phyloP scores from a whole-genome alignment of 2,797 vertebrate genomes.

The Myripristis murdjan region DNA sequence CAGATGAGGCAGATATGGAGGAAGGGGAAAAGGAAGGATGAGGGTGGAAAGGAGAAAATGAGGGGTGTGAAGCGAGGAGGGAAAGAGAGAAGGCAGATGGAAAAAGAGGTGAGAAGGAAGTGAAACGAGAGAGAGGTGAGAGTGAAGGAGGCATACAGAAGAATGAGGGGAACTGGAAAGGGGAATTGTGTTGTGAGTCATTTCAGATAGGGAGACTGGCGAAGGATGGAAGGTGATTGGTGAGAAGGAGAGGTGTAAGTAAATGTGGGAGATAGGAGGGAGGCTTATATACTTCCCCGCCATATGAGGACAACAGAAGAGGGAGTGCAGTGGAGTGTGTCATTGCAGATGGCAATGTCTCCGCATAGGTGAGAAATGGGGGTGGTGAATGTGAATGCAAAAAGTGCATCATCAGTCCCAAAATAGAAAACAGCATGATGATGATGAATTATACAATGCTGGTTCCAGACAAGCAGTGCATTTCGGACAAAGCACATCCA shows the following conservation, averaged over 20 bases:
- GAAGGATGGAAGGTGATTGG: conserved; percentile 39
- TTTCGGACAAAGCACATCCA: conserved; percentile 16
- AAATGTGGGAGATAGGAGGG: conserved; percentile 56
- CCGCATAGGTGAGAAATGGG: conserved; percentile 58
- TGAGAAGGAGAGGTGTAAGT: conserved; percentile 52
- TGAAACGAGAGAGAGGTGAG: conserved; percentile 28
- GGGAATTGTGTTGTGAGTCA: conserved; percentile 43
- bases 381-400: conserved; percentile 49
- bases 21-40: not conserved
- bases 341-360: conserved; percentile 54
- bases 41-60: conserved; percentile 1
- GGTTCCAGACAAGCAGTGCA: not conserved
- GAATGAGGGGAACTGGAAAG: conserved; percentile 1
- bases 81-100: conserved; percentile 4
- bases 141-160: conserved; percentile 27
- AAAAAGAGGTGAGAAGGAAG: conserved; percentile 28
- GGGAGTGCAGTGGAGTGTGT: conserved; percentile 37
- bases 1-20: not conserved
- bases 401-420: conserved; percentile 22
- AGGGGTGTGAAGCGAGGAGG: not conserved
- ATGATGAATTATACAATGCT: conserved; percentile 35
- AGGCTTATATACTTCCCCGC: conserved; percentile 22
- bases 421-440: conserved; percentile 38
- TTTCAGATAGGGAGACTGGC: conserved; percentile 28
- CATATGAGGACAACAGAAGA: conserved; percentile 26